Evolutionary conservation across 2,113 vertebrate genomes (phyloP).

Genomic region (Colossoma macropomum): DNA sequence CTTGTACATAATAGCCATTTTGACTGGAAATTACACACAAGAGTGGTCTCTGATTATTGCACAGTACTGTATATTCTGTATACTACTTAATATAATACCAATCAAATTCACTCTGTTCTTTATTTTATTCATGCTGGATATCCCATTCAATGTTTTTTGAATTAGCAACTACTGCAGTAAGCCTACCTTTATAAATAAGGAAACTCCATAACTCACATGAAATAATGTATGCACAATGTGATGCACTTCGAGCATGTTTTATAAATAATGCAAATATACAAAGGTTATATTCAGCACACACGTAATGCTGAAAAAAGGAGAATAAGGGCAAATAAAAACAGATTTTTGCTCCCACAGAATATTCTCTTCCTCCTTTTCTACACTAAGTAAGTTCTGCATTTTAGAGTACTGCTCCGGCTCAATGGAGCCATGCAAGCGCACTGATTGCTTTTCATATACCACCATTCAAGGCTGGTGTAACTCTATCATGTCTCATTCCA

Average conservation of each 20-base stretch:
- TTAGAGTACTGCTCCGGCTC: background rate
- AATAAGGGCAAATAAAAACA: background rate
- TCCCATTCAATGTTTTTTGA: too few species aligned
- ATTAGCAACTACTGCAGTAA: too few species aligned
- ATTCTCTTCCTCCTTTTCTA: background rate
- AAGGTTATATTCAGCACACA: background rate
- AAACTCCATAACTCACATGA: too few species aligned
- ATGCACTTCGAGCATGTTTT: background rate
- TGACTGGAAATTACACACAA: too few species aligned
- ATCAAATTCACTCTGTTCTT: too few species aligned
- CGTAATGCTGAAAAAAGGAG: background rate
- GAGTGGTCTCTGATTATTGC: too few species aligned
- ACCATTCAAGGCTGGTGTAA: slow-evolving; percentile 1
- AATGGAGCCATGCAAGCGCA: background rate
- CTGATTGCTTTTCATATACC: slow-evolving; percentile 8
- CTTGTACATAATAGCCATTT: too few species aligned
- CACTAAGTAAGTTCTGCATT: background rate
- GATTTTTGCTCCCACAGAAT: background rate
- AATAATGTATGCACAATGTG: too few species aligned
- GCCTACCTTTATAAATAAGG: too few species aligned
- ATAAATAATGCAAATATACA: background rate
- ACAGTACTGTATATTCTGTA: too few species aligned
- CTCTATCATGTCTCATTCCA: background rate
- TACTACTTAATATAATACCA: too few species aligned
- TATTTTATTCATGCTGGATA: background rate